Percentiles rank a stretch among this genome's conserved stretches.
Conservation (phyloP, 2,113 vertebrate genomes). For the Triplophysa rosa region DNA sequence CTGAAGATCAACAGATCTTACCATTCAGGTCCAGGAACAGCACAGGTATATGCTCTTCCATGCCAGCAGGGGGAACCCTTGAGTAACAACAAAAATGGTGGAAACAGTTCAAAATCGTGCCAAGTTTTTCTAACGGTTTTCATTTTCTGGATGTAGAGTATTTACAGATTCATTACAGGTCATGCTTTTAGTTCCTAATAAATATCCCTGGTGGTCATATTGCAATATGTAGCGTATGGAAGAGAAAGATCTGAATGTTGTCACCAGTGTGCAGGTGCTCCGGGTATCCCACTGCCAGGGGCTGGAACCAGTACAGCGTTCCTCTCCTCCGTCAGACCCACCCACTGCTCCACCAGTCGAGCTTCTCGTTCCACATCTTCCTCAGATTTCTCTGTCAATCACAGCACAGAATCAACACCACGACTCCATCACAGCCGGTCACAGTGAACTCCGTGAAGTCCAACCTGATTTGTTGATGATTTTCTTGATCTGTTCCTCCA, state of each 20-base stretch:
- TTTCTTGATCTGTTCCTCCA: slow-evolving; percentile 97
- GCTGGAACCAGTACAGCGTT: slow-evolving; percentile 93
- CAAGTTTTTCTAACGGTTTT: too few relatives aligned
- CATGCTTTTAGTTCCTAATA: too few relatives aligned
- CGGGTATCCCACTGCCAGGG: slow-evolving; percentile 90
- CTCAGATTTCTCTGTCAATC: slow-evolving; percentile 84
- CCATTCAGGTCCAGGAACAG: slow-evolving; percentile 96
- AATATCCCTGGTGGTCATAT: too few relatives aligned
- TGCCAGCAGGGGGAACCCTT: slow-evolving; percentile 89
- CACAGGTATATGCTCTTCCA: slow-evolving; percentile 95
- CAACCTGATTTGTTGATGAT: slow-evolving; percentile 94
- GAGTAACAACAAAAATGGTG: slow-evolving; percentile 15
- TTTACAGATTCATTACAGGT: too few relatives aligned
- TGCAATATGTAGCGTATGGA: too few relatives aligned
- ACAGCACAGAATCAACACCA: background rate
- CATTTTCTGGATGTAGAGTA: too few relatives aligned
- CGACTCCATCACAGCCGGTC: too few relatives aligned
- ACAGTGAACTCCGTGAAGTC: background rate
- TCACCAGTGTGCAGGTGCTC: slow-evolving; percentile 92
- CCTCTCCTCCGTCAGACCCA: slow-evolving; percentile 94
- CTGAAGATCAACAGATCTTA: slow-evolving; percentile 63
- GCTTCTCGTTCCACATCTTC: slow-evolving; percentile 92
- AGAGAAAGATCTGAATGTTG: background rate
- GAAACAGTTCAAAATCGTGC: too few relatives aligned
- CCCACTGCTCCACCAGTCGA: slow-evolving; percentile 95